Conservation (phyloP, 2,888 invertebrate species). For the Dioctria rufipes region DNA sequence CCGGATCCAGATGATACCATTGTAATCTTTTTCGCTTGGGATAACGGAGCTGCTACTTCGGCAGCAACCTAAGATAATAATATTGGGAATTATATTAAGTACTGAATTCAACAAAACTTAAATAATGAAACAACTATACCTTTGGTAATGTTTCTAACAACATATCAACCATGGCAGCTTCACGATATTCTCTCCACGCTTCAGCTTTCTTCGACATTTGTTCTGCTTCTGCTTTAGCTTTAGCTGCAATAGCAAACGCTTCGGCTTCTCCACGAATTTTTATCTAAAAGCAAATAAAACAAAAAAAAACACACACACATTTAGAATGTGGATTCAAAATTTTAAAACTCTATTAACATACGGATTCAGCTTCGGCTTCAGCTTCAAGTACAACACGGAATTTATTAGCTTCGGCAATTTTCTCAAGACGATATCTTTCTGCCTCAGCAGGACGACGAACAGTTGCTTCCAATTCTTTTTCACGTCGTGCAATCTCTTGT, state of each 20-base stretch:
- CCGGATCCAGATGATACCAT: slow-evolving; percentile 96
- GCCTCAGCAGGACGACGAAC: slow-evolving; percentile 96
- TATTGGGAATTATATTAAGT: slow-evolving; percentile 40
- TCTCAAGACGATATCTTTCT: slow-evolving; percentile 91
- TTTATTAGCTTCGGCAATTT: slow-evolving; percentile 93
- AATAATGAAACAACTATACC: slow-evolving; percentile 73
- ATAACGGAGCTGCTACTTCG: slow-evolving; percentile 95
- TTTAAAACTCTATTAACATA: slow-evolving; percentile 63
- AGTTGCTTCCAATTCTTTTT: slow-evolving; percentile 94
- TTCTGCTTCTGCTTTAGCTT: slow-evolving; percentile 96
- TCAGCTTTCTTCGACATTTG: slow-evolving; percentile 98
- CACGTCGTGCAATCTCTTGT: slow-evolving; percentile 93
- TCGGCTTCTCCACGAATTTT: slow-evolving; percentile 90
- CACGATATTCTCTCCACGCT: slow-evolving; percentile 96
- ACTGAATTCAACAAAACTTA: not conserved
- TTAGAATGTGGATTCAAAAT: slow-evolving; percentile 8
- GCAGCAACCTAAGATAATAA: slow-evolving; percentile 84
- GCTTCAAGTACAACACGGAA: slow-evolving; percentile 93
- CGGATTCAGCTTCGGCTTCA: slow-evolving; percentile 94
- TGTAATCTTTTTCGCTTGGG: slow-evolving; percentile 94
- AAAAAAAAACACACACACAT: slow-evolving; percentile 11
- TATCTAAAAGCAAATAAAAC: slow-evolving; percentile 67
- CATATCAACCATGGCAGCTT: slow-evolving; percentile 97
- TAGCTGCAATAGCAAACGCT: slow-evolving; percentile 94
- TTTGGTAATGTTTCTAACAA: slow-evolving; percentile 94